These are phyloP conservation scores for Drosophila cyrtoloma DNA, from an alignment of 2,888 invertebrate genomes.

Conservation along the genomic window DNA sequence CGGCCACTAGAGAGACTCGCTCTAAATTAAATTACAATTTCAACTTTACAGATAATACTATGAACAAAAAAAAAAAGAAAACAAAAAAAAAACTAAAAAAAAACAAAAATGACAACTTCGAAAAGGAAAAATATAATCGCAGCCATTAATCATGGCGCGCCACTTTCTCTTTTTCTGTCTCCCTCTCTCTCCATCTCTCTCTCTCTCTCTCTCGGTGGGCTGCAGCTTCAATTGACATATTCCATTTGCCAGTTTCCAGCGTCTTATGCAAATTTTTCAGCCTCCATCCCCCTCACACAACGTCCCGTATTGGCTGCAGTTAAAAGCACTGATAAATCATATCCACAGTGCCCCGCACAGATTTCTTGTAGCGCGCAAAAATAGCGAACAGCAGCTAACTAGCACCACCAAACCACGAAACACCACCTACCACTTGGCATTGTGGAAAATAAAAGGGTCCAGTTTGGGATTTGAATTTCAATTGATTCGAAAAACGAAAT, in stretches of 20 bases:
- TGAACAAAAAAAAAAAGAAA: slow-evolving; percentile 24
- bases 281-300: background rate
- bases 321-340: slow-evolving; percentile 83
- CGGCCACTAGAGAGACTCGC: slow-evolving; percentile 44
- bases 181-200: background rate
- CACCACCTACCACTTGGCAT: slow-evolving; percentile 5
- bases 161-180: slow-evolving; percentile 15
- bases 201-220: slow-evolving; percentile 8
- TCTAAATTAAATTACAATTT: slow-evolving; percentile 81
- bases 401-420: slow-evolving; percentile 3
- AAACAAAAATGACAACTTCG: slow-evolving; percentile 23
- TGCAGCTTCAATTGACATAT: slow-evolving; percentile 77
- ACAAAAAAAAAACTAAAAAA: slow-evolving; percentile 12
- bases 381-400: slow-evolving; percentile 10
- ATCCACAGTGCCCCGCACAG: slow-evolving; percentile 60
- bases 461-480: slow-evolving; percentile 31
- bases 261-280: slow-evolving; percentile 39
- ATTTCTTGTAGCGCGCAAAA: slow-evolving; percentile 49
- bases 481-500: background rate
- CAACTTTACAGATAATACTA: slow-evolving; percentile 61
- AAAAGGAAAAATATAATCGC: slow-evolving; percentile 59
- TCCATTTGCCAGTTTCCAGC: slow-evolving; percentile 59
- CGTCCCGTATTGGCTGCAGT: slow-evolving; percentile 67
- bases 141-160: slow-evolving; percentile 71
- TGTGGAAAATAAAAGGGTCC: slow-evolving; percentile 1